Base-by-base conservation (phyloP, 1,140 invertebrate species). In the Acyrthosiphon pisum region DNA sequence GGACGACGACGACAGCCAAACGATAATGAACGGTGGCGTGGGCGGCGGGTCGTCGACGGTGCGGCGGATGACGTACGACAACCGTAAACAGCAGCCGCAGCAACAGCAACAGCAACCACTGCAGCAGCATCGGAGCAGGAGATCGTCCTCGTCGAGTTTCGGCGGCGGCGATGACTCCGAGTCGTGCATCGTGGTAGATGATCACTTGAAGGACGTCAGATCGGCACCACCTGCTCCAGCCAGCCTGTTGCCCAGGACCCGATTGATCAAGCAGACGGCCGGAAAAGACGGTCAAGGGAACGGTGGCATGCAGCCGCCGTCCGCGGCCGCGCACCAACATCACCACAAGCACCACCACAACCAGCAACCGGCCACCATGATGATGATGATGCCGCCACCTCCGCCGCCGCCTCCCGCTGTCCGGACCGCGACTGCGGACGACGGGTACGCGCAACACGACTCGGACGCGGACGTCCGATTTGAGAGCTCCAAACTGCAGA, bases 151-250 rank as follows among this genome's bases (percentile, higher is more conserved):
- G 91, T 94, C 94, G 93, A 94, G 93, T 46, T 94, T 94, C 53
- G 94, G 93, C 6, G 94, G 93, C 0, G 94, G 94, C 20, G 94
- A 94, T 93, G 94, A 94, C 94, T 94, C 94, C 95, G 86, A 96
- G 95, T 97, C 97, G 94, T 97, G 97, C 94, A 97, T 97, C 90
- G 96, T 97, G 35, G 97, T 97, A 48, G 96, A 97, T 94, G 97
- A 97, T 95, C 97, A 97, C 93, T 95, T 96, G 56, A 96, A 96
- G 94, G 95, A 95, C 95, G 94, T 90, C n/a, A n/a, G 60, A 18
- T 76, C 60, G 6, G 60, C 60, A n/a, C 46, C 46, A 6, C 11
- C 44, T 30, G 20, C 93, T 1, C 41, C 93, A 6, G 93, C 93
- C 44, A 93, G 93, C 41, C 93, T 94, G 26, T 94, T 94, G 20